These are phyloP conservation scores for Xestia ashworthii DNA, from an alignment of 2,888 invertebrate species.

Conservation along the genomic window DNA sequence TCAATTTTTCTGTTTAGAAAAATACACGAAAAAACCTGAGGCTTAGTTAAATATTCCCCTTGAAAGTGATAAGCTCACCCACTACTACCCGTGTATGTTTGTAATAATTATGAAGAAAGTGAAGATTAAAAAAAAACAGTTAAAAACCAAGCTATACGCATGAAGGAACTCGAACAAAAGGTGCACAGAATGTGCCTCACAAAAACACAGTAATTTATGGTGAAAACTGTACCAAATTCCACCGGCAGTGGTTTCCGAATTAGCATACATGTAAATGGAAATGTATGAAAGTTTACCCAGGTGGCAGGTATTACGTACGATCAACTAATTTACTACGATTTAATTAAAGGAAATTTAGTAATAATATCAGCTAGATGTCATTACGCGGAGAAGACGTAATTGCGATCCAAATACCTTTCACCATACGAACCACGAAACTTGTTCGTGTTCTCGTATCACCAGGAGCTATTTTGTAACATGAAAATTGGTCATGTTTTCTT, in stretches of 20 bases:
- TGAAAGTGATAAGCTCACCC: too few relatives aligned
- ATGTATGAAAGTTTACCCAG: conserved; percentile 40
- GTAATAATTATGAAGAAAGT: neutral
- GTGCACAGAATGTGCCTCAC: conserved; percentile 20
- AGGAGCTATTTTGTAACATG: neutral
- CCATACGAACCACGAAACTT: neutral
- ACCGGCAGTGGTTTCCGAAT: conserved; percentile 26
- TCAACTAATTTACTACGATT: conserved; percentile 5
- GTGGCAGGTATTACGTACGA: neutral
- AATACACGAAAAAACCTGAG: neutral
- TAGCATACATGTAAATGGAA: conserved; percentile 53
- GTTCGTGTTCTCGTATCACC: neutral
- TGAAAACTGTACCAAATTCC: conserved; percentile 27
- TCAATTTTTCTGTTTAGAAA: neutral
- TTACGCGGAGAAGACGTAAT: neutral
- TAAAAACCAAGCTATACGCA: neutral
- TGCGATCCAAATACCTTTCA: neutral
- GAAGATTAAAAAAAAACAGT: neutral
- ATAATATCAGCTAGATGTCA: neutral
- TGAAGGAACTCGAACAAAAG: neutral
- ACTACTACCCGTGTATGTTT: neutral
- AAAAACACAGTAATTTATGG: conserved; percentile 43
- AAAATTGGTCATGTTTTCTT: neutral
- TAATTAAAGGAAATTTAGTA: conserved; percentile 2
- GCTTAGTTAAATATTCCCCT: neutral